Evolutionary conservation across 2,888 invertebrate genomes (phyloP), one percentile per base, ranked within the genome.

Genomic region (Cenopis cana): DNA sequence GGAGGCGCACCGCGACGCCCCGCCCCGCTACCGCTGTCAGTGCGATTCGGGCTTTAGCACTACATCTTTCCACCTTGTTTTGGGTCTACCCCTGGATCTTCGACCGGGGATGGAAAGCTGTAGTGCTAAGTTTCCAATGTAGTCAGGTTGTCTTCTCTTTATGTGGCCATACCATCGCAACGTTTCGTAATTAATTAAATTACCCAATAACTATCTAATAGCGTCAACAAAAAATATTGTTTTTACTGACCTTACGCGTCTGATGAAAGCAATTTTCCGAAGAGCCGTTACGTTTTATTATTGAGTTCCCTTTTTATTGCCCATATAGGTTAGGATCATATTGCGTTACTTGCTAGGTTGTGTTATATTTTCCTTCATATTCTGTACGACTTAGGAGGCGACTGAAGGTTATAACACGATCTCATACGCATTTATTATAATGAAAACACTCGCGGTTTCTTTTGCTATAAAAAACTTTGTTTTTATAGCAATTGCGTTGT

Each of bases 201-300:
- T 36, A 29, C n/a, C 29, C 11, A 41, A 54, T 24, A 55, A 60
- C 52, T 38, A 69, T 52, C 41, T 52, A 20, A 54, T 29, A n/a
- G 41, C 18, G 20, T 52, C 14, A 10, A 18, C 49, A 60, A 36
- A 60, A 65, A 65, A 65, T 72, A 72, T 69, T 69, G 65, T 72
- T 69, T 64, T 59, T 60, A 55, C 69, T 54, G 72, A 68, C 68
- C 68, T 68, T 56, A 71, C 29, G 18, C 24, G 69, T 75, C 76
- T 78, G 78, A 79, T 78, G 77, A 77, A 80, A 79, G 78, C 81
- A 80, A 80, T 82, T 77, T 81, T 76, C 77, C 74, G 76, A 77
- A 76, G 76, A 76, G 77, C 75, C 77, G 77, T 79, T 78, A 80
- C 77, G 74, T 80, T 80, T 79, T 79, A 79, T 80, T 79, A 79